phyloP scores from a whole-genome alignment of 2,113 vertebrate species.

The Eulemur macaco region DNA sequence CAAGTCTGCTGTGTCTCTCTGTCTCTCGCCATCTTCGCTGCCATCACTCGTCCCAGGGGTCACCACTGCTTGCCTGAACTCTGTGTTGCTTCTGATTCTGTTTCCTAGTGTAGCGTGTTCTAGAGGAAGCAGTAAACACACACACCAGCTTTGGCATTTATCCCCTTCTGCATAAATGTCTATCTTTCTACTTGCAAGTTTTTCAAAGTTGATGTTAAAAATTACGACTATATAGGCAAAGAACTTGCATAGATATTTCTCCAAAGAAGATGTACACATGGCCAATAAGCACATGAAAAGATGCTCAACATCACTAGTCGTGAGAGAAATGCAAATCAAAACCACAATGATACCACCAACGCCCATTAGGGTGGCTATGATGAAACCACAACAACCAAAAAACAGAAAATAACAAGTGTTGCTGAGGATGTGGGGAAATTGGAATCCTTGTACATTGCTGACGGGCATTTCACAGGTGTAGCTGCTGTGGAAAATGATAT shows the following conservation, averaged over 20 bases:
- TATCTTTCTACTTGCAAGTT: background rate
- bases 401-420: background rate
- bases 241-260: background rate
- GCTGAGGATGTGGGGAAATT: background rate
- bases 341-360: background rate
- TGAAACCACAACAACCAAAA: background rate
- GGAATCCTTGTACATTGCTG: background rate
- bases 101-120: background rate
- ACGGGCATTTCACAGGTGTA: background rate
- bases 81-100: background rate
- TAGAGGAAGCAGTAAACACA: background rate
- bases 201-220: background rate
- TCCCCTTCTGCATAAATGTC: background rate
- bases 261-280: background rate
- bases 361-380: background rate
- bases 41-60: rapidly evolving
- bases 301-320: background rate
- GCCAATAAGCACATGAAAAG: background rate
- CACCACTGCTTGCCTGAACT: background rate
- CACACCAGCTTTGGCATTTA: too few species aligned
- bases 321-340: background rate
- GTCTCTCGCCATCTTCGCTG: background rate
- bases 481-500: background rate
- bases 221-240: background rate
- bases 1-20: background rate